Base-by-base conservation (phyloP, 2,888 invertebrate genomes). In the Eilema griseolum region DNA sequence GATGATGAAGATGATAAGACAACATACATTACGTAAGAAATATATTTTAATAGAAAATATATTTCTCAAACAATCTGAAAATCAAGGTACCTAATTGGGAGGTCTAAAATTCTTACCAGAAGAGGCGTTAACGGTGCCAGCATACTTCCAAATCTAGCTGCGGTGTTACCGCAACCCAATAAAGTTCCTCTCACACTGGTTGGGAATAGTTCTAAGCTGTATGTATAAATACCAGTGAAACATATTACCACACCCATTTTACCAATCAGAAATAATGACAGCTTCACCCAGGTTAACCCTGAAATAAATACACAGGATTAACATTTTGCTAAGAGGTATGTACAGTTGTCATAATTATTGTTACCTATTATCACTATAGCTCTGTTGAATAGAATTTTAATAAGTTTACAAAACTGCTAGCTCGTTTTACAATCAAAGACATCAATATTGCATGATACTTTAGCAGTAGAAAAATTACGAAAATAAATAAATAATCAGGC, bases 121-220 rank as follows among this genome's bases (percentile, higher is more conserved):
- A 93, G 76, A 3, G 92, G 91, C 8, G 93, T 93, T 0, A 93
- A 82, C 3, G 93, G 93, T 4, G 93, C 91, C 72, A 93, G 73
- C 91, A 92, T 90, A 68, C 92, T 87, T 24, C 93, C 93, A 26
- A 92, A n/a, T 65, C 93, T 89, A 1, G 93, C 92, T 1, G 89
- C 87, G 3, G 90, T 92, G 67, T 89, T 92, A 7, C 93, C 89
- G 79, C 84, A 88, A 16, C 93, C 93, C 23, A 93, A 82, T 20
- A 93, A 80, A 0, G 92, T 90, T 8, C 93, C 93, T 80, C 93
- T 85, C 1, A 92, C 92, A 60, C 92, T 93, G 0, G 93, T 93
- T 0, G 93, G 93, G 68, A 93, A 93, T 24, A 93, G 74, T 74
- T 93, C 93, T 74, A 93, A 78, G 57, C 90, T 91, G 71, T 93